Percentiles rank a stretch among this genome's conserved stretches.
Evolutionary conservation across 2,888 invertebrate genomes (phyloP).

Genomic region (Spicauda simplicius): DNA sequence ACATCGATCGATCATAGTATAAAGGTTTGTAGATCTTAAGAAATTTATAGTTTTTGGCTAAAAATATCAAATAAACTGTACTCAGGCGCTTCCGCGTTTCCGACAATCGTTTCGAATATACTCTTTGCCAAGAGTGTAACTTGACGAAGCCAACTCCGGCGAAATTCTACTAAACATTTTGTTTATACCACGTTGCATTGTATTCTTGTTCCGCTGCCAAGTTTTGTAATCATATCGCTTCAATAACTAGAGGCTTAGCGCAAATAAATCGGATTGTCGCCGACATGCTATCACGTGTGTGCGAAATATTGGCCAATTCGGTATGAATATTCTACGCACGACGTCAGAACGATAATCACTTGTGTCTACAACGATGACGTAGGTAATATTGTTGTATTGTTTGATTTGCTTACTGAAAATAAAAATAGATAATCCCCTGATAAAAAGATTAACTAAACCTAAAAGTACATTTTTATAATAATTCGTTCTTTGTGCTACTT

Average conservation of each 20-base stretch:
- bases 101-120: background rate
- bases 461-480: too few species aligned
- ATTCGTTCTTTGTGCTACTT: too few species aligned
- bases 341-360: background rate
- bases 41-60: too few species aligned
- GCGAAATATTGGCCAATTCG: background rate
- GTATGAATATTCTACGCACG: background rate
- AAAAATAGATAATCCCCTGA: background rate
- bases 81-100: too few species aligned
- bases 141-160: conserved; percentile 13
- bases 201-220: background rate
- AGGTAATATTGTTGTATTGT: background rate
- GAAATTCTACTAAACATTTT: conserved; percentile 3
- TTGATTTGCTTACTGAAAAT: background rate
- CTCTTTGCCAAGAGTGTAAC: conserved; percentile 10
- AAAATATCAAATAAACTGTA: too few species aligned
- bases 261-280: conserved; percentile 1
- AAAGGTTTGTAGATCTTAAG: too few species aligned
- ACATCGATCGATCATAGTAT: too few species aligned
- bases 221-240: background rate
- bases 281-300: background rate
- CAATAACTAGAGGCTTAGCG: background rate
- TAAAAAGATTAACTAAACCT: too few species aligned
- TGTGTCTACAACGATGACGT: background rate
- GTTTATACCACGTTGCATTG: conserved; percentile 6